Evolutionary conservation across 2,113 vertebrate species (phyloP).

Genomic region (Microcebus griseorufus): DNA sequence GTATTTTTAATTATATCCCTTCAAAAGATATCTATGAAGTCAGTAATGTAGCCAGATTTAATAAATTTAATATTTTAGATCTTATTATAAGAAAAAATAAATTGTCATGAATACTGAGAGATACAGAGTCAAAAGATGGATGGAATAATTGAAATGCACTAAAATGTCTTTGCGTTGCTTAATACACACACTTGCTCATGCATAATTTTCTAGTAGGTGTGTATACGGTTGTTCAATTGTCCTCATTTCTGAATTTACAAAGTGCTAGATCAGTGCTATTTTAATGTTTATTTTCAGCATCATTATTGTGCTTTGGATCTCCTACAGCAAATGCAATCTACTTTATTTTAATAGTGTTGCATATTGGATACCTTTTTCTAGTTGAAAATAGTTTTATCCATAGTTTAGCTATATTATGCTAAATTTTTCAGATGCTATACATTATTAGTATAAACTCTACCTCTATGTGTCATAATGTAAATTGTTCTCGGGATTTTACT

Average conservation of each 20-base stretch:
- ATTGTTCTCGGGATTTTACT: not conserved
- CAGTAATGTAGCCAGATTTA: not conserved
- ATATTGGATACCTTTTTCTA: not conserved
- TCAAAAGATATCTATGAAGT: not conserved
- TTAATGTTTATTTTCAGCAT: not conserved
- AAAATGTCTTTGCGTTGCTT: not conserved
- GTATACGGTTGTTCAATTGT: not conserved
- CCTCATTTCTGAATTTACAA: not conserved
- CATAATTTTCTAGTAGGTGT: not conserved
- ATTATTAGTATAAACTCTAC: constrained; percentile 4
- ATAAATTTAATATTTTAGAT: not conserved
- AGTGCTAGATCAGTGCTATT: not conserved
- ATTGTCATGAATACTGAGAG: not conserved
- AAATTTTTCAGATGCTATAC: not conserved
- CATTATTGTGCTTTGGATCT: not conserved
- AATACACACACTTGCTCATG: not conserved
- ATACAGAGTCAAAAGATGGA: not conserved
- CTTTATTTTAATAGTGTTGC: not conserved
- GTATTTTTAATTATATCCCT: not conserved
- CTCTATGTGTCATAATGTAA: not conserved
- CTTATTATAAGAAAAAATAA: not conserved
- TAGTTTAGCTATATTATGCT: not conserved
- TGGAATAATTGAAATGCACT: not conserved
- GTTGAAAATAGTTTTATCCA: not conserved
- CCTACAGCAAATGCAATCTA: not conserved